Conservation (phyloP, 1,140 invertebrate species). For the Cardiocondyla obscurior region DNA sequence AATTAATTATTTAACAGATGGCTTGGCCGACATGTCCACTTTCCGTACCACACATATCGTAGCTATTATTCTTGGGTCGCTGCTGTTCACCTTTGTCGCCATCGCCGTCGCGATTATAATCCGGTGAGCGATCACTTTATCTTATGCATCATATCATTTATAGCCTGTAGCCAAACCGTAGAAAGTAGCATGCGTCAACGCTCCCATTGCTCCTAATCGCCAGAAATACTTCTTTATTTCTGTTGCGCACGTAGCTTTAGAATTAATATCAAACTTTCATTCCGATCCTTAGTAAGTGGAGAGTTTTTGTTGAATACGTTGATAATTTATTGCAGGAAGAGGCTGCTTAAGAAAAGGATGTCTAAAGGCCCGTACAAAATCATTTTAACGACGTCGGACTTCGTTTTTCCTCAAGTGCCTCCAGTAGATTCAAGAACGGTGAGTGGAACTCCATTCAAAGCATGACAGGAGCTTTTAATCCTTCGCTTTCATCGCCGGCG, state of each 20-base stretch:
- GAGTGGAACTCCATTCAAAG: constrained; percentile 63
- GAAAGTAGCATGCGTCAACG: neutral
- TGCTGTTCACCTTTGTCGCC: constrained; percentile 75
- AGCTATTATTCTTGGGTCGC: constrained; percentile 77
- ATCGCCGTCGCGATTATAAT: constrained; percentile 75
- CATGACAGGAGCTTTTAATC: neutral
- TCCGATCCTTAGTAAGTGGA: neutral
- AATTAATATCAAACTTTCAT: neutral
- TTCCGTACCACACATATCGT: constrained; percentile 80
- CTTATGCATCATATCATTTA: neutral
- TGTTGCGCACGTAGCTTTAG: neutral
- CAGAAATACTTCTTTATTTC: neutral
- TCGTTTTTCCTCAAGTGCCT: constrained; percentile 89
- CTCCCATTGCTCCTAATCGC: neutral
- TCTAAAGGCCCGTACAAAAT: constrained; percentile 91
- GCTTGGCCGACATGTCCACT: constrained; percentile 69
- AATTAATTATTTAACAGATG: constrained; percentile 64
- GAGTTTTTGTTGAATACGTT: neutral
- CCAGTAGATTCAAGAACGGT: constrained; percentile 86
- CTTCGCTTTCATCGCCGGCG: neutral
- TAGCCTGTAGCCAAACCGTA: neutral
- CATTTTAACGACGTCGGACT: constrained; percentile 89
- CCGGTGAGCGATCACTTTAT: constrained; percentile 70
- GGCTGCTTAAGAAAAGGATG: constrained; percentile 87
- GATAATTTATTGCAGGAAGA: constrained; percentile 82